Evolutionary conservation across 2,888 invertebrate species (phyloP).

Genomic region (Aporophyla nigra): DNA sequence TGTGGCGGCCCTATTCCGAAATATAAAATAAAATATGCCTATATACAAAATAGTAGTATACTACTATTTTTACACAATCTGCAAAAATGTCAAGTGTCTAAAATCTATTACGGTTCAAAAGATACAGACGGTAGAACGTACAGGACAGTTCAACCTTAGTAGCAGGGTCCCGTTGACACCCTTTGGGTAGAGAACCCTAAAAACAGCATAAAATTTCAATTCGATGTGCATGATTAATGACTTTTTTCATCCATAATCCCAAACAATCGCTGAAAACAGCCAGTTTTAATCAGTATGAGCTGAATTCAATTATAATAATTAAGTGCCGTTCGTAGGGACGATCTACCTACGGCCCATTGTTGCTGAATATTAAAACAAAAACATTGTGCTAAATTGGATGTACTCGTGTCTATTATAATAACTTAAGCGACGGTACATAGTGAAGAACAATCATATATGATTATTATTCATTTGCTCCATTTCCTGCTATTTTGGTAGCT

Average conservation of each 20-base stretch:
- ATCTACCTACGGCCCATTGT: conserved; percentile 25
- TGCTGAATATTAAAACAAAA: conserved; percentile 31
- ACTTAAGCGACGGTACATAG: not conserved
- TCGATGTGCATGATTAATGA: not conserved
- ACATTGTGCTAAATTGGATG: conserved; percentile 15
- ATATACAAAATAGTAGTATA: no score
- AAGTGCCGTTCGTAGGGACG: conserved; percentile 1
- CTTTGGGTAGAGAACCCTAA: not conserved
- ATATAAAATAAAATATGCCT: no score
- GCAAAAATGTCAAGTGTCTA: not conserved
- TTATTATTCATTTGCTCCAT: not conserved
- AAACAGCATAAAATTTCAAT: not conserved
- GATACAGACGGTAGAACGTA: not conserved
- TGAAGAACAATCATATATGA: not conserved
- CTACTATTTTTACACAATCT: not conserved
- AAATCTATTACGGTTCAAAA: not conserved
- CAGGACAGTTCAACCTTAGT: not conserved
- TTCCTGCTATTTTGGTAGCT: not conserved
- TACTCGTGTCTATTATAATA: conserved; percentile 3
- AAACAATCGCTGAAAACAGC: conserved; percentile 12
- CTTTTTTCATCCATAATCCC: not conserved
- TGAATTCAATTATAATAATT: conserved; percentile 39
- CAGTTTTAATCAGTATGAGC: conserved; percentile 49
- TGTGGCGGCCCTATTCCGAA: no score
- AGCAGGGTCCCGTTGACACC: not conserved